These are phyloP conservation scores for Chiloscyllium plagiosum DNA, from an alignment of 2,113 vertebrate genomes.

Conservation along the genomic window DNA sequence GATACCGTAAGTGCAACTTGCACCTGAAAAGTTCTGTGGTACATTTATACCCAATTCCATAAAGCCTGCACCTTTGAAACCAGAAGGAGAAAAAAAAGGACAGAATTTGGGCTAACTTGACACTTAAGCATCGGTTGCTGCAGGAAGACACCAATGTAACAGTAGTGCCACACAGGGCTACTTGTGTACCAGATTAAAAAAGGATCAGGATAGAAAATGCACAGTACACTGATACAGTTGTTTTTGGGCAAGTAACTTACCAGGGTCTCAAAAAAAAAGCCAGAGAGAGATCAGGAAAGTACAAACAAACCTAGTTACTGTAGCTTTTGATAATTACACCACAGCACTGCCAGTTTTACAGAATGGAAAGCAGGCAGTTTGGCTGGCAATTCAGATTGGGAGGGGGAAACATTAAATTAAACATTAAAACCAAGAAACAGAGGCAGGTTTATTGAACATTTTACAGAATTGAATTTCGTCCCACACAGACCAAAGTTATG, in stretches of 20 bases:
- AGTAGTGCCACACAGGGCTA: neutral
- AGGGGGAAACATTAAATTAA: neutral
- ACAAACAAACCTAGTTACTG: neutral
- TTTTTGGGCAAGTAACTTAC: neutral
- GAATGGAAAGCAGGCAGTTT: neutral
- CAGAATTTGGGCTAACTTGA: neutral
- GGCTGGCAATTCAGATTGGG: neutral
- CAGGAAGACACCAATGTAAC: neutral
- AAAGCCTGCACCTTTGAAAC: neutral
- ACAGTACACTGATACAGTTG: neutral
- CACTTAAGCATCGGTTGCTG: neutral
- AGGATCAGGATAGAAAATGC: neutral
- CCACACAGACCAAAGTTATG: neutral
- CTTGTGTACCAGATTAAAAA: neutral
- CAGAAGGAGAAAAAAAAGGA: neutral
- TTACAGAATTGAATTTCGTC: neutral
- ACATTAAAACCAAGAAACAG: neutral
- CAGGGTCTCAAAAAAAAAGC: neutral
- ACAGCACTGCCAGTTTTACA: neutral
- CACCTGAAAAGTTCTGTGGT: constrained; percentile 20
- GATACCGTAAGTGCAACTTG: neutral
- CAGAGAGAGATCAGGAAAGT: neutral
- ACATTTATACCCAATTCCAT: neutral
- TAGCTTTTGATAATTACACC: neutral
- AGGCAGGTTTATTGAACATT: neutral